Evolutionary conservation across 1,140 invertebrate species (phyloP), one percentile per base, ranked within the genome.

Genomic region (Gonatopus flavifemur): DNA sequence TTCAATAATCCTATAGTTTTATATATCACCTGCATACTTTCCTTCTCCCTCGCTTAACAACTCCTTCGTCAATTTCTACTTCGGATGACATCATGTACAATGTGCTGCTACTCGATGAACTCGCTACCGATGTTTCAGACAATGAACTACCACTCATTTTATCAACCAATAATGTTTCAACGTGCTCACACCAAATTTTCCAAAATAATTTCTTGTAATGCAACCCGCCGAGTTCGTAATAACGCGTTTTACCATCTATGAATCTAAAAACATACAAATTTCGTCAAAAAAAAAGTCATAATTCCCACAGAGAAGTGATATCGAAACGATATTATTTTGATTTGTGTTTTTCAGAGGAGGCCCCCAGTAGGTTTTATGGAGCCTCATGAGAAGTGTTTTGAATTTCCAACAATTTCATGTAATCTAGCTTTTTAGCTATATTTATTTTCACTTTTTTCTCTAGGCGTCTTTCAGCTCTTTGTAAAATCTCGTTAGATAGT

Each of bases 171-270:
- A 83, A 57, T 55, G 68, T 69, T 37, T 59, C 68, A 3, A 83
- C 68, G 9, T 75, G 64, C 22, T 80, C 74, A 42, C 78, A 79
- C 83, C 84, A 85, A 8, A 82, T 59, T 24, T 71, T 70, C 83
- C 83, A 85, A 41, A 71, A 74, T 57, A 78, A 68, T 13, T 24
- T 46, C 12, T 53, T 57, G 5, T 55, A 38, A 0, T 46, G 52
- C 25, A 55, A 35, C 16, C 69, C 72, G 4, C 67, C 69, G 15
- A 75, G 60, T 35, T 76, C 74, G 47, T 68, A 76, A 42, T 74
- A 76, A 15, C 52, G 64, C 9, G 52, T 52, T 51, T 64, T 64
- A 15, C 71, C 70, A 37, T 72, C 60, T 13, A 70, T 46, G 12
- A 74, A 64, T 59, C 70, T 73, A 55, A 25, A 52, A 37, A 77